Conservation (phyloP, 2,797 vertebrate species). For the Danio aesculapii region DNA sequence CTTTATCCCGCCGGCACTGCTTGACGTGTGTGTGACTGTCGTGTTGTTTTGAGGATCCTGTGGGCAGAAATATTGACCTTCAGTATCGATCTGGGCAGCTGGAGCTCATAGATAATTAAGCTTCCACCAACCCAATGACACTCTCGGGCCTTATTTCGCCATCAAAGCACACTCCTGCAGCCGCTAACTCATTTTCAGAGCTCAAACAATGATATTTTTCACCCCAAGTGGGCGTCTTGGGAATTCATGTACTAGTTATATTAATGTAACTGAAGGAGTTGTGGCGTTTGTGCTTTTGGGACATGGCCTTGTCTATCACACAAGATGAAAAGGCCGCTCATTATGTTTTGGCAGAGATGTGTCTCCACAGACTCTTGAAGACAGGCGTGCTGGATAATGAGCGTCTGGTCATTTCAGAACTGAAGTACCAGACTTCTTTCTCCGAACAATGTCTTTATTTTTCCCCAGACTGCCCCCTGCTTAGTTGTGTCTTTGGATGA, state of each 20-base stretch:
- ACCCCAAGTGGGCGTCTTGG: slow-evolving; percentile 10
- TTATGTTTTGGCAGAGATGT: slow-evolving; percentile 24
- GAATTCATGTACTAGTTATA: slow-evolving; percentile 26
- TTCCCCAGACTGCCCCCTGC: slow-evolving; percentile 19
- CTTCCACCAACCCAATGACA: slow-evolving; percentile 24
- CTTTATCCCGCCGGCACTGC: slow-evolving; percentile 52
- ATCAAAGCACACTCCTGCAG: slow-evolving; percentile 2
- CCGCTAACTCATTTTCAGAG: background rate
- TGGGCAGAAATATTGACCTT: slow-evolving; percentile 55
- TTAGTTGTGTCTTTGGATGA: slow-evolving; percentile 24
- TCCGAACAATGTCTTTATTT: slow-evolving; percentile 18
- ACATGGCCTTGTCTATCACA: slow-evolving; percentile 18
- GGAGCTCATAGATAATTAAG: slow-evolving; percentile 62
- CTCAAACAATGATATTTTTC: slow-evolving; percentile 25
- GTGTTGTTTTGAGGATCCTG: slow-evolving; percentile 46
- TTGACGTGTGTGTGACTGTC: slow-evolving; percentile 56
- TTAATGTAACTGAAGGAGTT: slow-evolving; percentile 6
- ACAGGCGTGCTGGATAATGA: background rate
- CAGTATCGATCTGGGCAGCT: slow-evolving; percentile 55
- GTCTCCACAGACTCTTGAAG: slow-evolving; percentile 18
- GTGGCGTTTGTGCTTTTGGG: slow-evolving; percentile 6
- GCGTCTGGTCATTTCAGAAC: slow-evolving; percentile 21
- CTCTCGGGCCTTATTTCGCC: slow-evolving; percentile 27
- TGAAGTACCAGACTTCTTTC: slow-evolving; percentile 10
- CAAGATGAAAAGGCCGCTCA: slow-evolving; percentile 16